phyloP scores from a whole-genome alignment of 2,888 invertebrate genomes.

The Synergus itoensis region DNA sequence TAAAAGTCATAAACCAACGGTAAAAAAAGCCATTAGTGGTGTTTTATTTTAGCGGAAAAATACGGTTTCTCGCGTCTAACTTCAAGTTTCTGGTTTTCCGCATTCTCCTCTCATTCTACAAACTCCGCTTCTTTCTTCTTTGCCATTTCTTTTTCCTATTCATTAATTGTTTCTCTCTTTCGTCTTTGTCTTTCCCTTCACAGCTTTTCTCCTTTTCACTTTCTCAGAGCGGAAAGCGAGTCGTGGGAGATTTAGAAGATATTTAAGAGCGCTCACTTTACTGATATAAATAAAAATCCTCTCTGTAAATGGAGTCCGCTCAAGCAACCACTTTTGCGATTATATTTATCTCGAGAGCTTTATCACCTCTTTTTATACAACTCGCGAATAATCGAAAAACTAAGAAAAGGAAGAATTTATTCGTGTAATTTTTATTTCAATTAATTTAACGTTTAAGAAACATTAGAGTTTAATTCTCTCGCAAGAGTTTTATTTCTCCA shows the following conservation, averaged over 20 bases:
- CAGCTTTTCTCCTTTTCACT: slow-evolving; percentile 24
- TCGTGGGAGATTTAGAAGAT: slow-evolving; percentile 18
- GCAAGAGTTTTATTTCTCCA: not conserved
- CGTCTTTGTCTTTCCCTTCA: not conserved
- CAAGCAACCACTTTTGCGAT: slow-evolving; percentile 19
- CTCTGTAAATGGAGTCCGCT: slow-evolving; percentile 21
- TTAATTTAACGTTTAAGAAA: not conserved
- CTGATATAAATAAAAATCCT: not conserved
- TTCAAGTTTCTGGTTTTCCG: not conserved
- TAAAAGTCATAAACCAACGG: slow-evolving; percentile 49
- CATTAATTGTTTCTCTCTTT: not conserved
- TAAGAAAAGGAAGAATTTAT: not conserved
- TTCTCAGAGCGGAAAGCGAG: not conserved
- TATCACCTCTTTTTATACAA: slow-evolving; percentile 20
- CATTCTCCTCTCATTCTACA: not conserved
- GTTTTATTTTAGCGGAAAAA: slow-evolving; percentile 21
- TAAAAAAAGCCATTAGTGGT: slow-evolving; percentile 45
- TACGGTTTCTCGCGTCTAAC: slow-evolving; percentile 21
- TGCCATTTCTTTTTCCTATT: not conserved
- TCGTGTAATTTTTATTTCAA: not conserved
- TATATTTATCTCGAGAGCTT: slow-evolving; percentile 20
- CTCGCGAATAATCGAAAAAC: slow-evolving; percentile 22
- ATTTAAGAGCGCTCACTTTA: slow-evolving; percentile 26
- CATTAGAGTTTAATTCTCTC: not conserved
- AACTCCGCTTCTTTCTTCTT: not conserved